Percentiles rank a stretch among this genome's conserved stretches.
Evolutionary conservation across 2,797 vertebrate species (phyloP).

Genomic region (Rallus crepitans): DNA sequence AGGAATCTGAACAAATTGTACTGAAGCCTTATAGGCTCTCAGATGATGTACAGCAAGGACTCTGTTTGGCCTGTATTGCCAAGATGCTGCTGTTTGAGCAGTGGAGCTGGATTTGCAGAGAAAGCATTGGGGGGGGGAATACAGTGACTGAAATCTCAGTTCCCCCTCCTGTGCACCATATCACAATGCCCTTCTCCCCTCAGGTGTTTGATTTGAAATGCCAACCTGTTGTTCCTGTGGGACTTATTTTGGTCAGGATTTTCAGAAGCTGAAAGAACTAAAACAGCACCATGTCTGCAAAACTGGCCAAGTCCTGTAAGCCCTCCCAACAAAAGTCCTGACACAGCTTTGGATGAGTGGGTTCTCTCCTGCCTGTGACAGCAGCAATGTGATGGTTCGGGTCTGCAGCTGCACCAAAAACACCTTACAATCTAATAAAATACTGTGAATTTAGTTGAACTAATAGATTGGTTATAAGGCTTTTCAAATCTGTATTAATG

Average conservation of each 20-base stretch:
- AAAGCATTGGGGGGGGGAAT: background rate
- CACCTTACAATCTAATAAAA: background rate
- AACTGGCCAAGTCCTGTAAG: background rate
- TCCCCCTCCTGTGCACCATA: background rate
- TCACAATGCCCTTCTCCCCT: too few species aligned
- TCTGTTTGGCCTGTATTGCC: background rate
- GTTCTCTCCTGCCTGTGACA: background rate
- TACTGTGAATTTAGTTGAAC: background rate
- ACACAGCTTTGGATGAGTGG: background rate
- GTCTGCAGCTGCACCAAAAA: background rate
- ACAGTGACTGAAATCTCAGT: background rate
- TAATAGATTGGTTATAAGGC: background rate
- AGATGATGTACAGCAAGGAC: too few species aligned
- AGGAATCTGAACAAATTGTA: background rate
- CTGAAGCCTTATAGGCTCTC: background rate
- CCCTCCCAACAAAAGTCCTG: rapidly evolving
- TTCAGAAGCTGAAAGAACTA: background rate
- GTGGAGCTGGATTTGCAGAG: background rate
- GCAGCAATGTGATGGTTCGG: rapidly evolving
- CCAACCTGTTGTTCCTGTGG: background rate
- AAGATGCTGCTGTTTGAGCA: background rate
- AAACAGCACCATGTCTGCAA: background rate
- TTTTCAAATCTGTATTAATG: background rate
- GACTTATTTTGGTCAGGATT: background rate
- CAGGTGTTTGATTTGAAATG: background rate